Percentiles rank a stretch among this genome's conserved stretches.
Conservation (phyloP, 2,113 vertebrate species). For the Scatophagus argus region DNA sequence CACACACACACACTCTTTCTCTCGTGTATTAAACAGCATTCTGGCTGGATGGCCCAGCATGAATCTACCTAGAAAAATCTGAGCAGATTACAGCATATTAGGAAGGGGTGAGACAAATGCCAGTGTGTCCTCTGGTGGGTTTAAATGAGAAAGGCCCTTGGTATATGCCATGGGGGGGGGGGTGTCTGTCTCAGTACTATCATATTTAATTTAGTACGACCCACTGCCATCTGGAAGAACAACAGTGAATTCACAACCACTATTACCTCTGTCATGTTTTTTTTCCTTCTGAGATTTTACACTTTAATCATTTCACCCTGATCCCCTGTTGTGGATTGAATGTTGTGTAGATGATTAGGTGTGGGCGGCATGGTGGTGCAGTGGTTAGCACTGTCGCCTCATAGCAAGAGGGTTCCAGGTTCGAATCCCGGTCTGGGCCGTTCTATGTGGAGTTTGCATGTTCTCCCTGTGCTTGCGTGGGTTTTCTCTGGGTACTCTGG, state of each 20-base stretch:
- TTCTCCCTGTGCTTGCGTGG: no score
- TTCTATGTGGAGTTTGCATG: no score
- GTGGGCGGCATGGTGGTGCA: no score
- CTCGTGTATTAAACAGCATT: neutral
- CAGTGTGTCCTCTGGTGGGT: conserved; percentile 34
- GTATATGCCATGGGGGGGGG: conserved; percentile 27
- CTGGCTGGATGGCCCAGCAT: conserved; percentile 20
- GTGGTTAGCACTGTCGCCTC: no score
- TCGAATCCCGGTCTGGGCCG: no score
- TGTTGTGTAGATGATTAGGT: conserved; percentile 28
- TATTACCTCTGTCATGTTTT: neutral
- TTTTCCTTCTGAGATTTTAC: neutral
- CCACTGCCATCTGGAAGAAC: conserved; percentile 44
- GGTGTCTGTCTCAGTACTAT: conserved; percentile 42
- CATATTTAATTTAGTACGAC: conserved; percentile 57
- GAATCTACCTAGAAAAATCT: conserved; percentile 28
- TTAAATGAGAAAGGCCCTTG: conserved; percentile 47
- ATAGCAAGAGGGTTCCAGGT: no score
- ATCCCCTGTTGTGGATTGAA: neutral
- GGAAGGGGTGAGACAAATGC: conserved; percentile 55
- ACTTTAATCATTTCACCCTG: conserved; percentile 1
- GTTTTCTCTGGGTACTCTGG: no score
- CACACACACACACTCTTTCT: neutral
- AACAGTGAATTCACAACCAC: neutral
- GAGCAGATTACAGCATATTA: conserved; percentile 65